Percentiles rank a stretch among this genome's conserved stretches.
These are phyloP conservation scores for Penelope pileata DNA, from an alignment of 2,113 vertebrate genomes.

Conservation along the genomic window DNA sequence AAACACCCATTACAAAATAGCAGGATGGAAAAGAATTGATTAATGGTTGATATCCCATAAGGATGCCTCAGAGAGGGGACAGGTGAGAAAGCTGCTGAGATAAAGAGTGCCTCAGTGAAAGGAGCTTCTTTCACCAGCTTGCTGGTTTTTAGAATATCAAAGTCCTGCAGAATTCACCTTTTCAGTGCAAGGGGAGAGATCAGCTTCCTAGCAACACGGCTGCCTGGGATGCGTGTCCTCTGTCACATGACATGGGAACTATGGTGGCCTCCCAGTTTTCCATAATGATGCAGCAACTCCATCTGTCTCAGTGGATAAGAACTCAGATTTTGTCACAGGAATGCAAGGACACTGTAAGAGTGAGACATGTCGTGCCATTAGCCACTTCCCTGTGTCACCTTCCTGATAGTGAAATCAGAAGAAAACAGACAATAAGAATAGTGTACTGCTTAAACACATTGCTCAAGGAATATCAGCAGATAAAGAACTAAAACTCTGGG, in stretches of 20 bases:
- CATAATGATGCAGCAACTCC: neutral
- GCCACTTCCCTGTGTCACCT: neutral
- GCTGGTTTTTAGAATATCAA: neutral
- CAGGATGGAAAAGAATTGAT: constrained; percentile 9
- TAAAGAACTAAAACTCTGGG: neutral
- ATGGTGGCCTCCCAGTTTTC: neutral
- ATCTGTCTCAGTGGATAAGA: neutral
- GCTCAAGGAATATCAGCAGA: neutral
- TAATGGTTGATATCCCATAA: neutral
- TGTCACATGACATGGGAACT: neutral
- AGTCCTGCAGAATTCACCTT: neutral
- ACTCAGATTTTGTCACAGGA: neutral
- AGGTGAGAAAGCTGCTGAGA: neutral
- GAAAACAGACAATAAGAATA: neutral
- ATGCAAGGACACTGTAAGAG: neutral
- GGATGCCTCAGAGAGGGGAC: neutral
- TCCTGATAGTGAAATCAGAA: neutral
- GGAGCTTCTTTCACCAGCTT: neutral
- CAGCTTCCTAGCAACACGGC: neutral
- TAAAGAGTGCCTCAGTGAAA: neutral
- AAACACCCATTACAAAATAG: neutral
- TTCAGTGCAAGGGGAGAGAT: neutral
- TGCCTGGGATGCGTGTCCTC: neutral
- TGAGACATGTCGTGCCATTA: neutral
- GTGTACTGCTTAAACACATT: neutral